phyloP scores from a whole-genome alignment of 2,797 vertebrate species.

The Artibeus lituratus region DNA sequence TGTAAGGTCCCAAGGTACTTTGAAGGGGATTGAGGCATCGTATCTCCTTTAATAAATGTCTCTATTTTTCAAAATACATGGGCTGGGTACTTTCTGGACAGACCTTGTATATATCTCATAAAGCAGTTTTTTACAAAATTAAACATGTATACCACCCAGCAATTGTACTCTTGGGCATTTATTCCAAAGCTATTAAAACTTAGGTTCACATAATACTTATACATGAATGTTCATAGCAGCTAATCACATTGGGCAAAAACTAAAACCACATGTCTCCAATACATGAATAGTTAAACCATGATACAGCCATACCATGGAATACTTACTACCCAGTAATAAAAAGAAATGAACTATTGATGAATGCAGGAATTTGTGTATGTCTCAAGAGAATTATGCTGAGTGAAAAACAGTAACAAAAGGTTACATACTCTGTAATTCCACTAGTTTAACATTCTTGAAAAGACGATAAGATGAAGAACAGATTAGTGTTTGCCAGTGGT shows the following conservation, averaged over 20 bases:
- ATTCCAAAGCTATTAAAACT: conserved; percentile 41
- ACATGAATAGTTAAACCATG: neutral
- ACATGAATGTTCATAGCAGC: neutral
- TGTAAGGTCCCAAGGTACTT: neutral
- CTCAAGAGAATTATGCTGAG: neutral
- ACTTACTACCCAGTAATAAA: neutral
- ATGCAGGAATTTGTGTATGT: neutral
- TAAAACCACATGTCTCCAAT: neutral
- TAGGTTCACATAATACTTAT: neutral
- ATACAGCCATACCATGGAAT: neutral
- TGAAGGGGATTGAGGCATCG: too few species aligned
- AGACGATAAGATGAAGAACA: neutral
- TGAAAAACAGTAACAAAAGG: neutral
- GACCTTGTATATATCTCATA: neutral
- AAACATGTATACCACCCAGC: neutral
- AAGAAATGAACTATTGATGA: neutral
- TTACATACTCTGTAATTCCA: neutral
- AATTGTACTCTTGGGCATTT: neutral
- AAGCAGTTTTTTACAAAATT: neutral
- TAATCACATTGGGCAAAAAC: neutral
- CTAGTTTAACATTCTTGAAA: conserved; percentile 20
- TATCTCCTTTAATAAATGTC: neutral
- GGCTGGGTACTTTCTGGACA: neutral
- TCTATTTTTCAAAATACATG: neutral
- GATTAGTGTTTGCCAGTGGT: neutral